phyloP scores from a whole-genome alignment of 2,113 vertebrate genomes.

The Platycercus adscitus region DNA sequence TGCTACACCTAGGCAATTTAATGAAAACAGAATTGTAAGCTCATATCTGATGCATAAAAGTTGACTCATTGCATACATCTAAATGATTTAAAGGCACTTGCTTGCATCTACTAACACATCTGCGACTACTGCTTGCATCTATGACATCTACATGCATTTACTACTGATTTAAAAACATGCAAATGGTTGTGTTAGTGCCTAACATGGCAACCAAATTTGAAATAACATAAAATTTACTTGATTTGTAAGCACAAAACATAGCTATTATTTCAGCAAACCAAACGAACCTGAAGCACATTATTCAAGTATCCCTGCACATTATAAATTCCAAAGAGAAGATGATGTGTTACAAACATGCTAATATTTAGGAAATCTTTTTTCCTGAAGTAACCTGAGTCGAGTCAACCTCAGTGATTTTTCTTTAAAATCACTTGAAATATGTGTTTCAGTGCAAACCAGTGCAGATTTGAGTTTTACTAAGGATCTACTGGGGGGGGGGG shows the following conservation, averaged over 20 bases:
- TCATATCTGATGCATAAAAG: background rate
- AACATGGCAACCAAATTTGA: background rate
- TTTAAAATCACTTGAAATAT: background rate
- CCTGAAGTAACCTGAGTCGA: background rate
- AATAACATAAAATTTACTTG: background rate
- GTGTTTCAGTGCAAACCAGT: rapidly evolving
- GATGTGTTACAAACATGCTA: background rate
- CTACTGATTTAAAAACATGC: background rate
- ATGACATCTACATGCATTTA: background rate
- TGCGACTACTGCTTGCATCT: background rate
- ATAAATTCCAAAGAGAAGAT: background rate
- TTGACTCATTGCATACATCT: background rate
- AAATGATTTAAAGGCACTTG: background rate
- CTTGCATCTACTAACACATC: background rate
- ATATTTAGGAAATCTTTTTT: background rate
- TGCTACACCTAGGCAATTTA: background rate
- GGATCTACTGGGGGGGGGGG: background rate
- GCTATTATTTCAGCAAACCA: background rate
- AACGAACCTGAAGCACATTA: background rate
- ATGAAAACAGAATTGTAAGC: background rate
- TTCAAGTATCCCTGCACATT: background rate
- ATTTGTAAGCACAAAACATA: background rate
- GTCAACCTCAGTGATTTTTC: background rate
- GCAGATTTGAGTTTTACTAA: background rate
- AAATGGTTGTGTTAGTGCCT: background rate